phyloP scores from a whole-genome alignment of 2,113 vertebrate species.

The Eolophus roseicapilla region DNA sequence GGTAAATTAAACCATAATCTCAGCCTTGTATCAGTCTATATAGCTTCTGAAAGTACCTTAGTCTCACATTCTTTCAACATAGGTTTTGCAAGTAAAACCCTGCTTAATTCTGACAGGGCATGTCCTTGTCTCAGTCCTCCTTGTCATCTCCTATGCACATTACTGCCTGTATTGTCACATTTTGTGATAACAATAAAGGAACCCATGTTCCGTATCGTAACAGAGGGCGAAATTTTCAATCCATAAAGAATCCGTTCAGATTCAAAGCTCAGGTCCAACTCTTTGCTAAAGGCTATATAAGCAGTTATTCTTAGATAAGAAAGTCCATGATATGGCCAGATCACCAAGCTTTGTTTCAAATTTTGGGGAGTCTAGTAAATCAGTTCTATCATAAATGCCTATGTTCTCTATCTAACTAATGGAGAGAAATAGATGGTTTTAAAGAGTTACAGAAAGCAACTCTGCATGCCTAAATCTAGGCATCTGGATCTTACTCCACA shows the following conservation, averaged over 20 bases:
- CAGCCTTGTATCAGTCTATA: not conserved
- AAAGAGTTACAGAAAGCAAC: not conserved
- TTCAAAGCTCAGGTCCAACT: not conserved
- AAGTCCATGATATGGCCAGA: not conserved
- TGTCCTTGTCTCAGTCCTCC: constrained; percentile 26
- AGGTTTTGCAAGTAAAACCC: not conserved
- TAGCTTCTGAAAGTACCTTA: not conserved
- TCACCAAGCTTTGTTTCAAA: not conserved
- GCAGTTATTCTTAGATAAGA: not conserved
- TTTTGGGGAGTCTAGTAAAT: not conserved
- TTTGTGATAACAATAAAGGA: constrained; percentile 1
- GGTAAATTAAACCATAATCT: not conserved
- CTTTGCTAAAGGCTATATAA: not conserved
- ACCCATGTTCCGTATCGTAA: not conserved
- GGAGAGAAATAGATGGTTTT: not conserved
- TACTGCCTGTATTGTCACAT: not conserved
- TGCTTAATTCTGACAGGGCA: not conserved
- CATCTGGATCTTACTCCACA: not conserved
- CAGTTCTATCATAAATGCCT: not conserved
- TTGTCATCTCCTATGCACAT: constrained; percentile 7
- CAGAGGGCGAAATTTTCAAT: not conserved
- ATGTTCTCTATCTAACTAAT: not conserved
- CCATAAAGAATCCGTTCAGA: not conserved
- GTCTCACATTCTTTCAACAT: not conserved
- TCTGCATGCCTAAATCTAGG: not conserved